Evolutionary conservation across 2,797 vertebrate species (phyloP), one percentile per base, ranked within the genome.

Genomic region (Anomalospiza imberbis): DNA sequence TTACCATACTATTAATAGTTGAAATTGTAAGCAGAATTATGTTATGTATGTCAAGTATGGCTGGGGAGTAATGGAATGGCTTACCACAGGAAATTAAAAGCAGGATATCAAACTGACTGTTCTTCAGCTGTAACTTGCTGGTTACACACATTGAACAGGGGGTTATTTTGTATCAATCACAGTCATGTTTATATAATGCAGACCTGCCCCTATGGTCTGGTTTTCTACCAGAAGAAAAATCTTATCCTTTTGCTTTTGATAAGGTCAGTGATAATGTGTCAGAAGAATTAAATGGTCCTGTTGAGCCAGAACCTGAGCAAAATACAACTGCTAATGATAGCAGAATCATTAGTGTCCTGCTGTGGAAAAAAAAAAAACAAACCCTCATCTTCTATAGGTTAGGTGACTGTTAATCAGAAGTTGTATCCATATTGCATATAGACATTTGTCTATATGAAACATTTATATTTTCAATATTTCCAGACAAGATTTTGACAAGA

Each of bases 311-410:
- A 84, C 16, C 5, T 40, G 11, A 63, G 20, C 5, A 57, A 48
- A 44, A 22, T 12, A 7, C 4, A 80, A 5, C 14, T 44, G 7
- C 44, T 76, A 84, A 66, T 60, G 10, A 70, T 6, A 53, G 10
- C 7, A 73, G 15, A 34, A 19, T 48, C n/a, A 63, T 82, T 57
- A 76, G 17, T 28, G 18, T 48, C 47, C 25, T 72, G 7, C 13
- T 81, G 17, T 44, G 11, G 34, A 26, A 38, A 31, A n/a, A 77
- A 58, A 73, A 34, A n/a, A n/a, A n/a, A n/a, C n/a, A 9, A 17
- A 0, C 2, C 6, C 18, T 0, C 3, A 13, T 73, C 44, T 84
- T 5, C 4, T 12, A 3, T 19, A 70, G 50, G 3, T 65, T 78
- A 75, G 12, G 12, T 60, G 21, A 38, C 11, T 25, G 20, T 42